A percentile compares a stretch with the other conserved stretches of the same genome.
Conservation (phyloP, 1,140 invertebrate species). For the Cyclargus thomasi region DNA sequence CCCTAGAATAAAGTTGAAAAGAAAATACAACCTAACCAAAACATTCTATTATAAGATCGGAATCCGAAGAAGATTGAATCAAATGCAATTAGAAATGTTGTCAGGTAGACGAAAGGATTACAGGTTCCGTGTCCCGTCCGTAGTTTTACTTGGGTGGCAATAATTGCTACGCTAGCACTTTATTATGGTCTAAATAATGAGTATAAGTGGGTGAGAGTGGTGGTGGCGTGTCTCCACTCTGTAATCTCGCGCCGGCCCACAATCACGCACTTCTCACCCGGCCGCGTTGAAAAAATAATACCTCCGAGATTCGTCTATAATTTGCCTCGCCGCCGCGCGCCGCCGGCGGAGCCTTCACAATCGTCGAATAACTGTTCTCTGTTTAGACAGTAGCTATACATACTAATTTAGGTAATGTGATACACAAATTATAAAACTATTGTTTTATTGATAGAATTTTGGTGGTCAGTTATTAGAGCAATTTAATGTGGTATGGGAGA, state of each 20-base stretch:
- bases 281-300: conserved; percentile 72
- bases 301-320: conserved; percentile 68
- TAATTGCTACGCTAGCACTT: conserved; percentile 64
- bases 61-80: conserved; percentile 1
- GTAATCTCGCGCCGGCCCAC: conserved; percentile 66
- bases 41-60: not conserved
- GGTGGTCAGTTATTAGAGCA: not conserved
- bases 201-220: conserved; percentile 59
- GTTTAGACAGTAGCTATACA: conserved; percentile 53
- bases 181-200: conserved; percentile 69
- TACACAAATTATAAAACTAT: conserved; percentile 25
- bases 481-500: not conserved
- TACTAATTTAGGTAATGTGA: conserved; percentile 24
- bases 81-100: conserved; percentile 10
- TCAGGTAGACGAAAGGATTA: conserved; percentile 21
- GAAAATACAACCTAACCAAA: not conserved
- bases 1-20: not conserved
- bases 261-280: conserved; percentile 73
- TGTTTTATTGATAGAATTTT: conserved; percentile 11
- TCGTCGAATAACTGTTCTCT: conserved; percentile 30
- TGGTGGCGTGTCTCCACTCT: conserved; percentile 59
- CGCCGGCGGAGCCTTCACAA: not conserved
- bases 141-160: conserved; percentile 56
- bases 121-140: conserved; percentile 26
- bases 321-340: conserved; percentile 37